Evolutionary conservation across 2,888 invertebrate species (phyloP).

Genomic region (Lumbricus terrestris): DNA sequence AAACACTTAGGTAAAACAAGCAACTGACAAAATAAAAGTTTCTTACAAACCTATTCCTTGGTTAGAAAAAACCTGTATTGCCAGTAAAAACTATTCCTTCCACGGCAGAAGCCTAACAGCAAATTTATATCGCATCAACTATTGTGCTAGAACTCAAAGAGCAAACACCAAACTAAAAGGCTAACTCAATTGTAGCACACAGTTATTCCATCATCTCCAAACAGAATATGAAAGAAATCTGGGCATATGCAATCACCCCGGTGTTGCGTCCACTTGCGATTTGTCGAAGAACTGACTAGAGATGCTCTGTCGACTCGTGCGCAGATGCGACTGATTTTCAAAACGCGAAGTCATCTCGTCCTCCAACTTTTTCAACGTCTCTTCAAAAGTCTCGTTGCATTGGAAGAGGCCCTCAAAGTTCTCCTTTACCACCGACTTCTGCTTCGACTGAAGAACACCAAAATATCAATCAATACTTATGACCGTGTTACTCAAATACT

Average conservation of each 20-base stretch:
- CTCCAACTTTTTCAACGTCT: slow-evolving; percentile 25
- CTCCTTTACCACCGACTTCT: background rate
- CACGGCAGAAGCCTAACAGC: background rate
- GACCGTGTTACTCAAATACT: too few species aligned
- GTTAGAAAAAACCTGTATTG: background rate
- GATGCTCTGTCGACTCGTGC: background rate
- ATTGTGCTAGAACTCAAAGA: background rate
- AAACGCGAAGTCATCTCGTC: slow-evolving; percentile 10
- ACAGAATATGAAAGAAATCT: background rate
- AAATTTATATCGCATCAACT: background rate
- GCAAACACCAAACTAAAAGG: background rate
- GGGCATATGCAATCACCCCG: background rate
- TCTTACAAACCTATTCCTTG: background rate
- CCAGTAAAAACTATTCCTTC: background rate
- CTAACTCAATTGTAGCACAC: background rate
- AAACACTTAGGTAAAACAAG: background rate
- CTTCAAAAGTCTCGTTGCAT: slow-evolving; percentile 23
- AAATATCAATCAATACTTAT: background rate
- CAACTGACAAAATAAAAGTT: background rate
- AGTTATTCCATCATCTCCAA: background rate
- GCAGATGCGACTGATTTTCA: background rate
- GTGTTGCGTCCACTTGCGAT: background rate
- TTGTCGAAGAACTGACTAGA: slow-evolving; percentile 4
- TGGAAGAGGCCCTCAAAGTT: slow-evolving; percentile 5
- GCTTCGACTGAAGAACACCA: background rate